phyloP scores from a whole-genome alignment of 2,888 invertebrate genomes.

The Helicoverpa assulta region DNA sequence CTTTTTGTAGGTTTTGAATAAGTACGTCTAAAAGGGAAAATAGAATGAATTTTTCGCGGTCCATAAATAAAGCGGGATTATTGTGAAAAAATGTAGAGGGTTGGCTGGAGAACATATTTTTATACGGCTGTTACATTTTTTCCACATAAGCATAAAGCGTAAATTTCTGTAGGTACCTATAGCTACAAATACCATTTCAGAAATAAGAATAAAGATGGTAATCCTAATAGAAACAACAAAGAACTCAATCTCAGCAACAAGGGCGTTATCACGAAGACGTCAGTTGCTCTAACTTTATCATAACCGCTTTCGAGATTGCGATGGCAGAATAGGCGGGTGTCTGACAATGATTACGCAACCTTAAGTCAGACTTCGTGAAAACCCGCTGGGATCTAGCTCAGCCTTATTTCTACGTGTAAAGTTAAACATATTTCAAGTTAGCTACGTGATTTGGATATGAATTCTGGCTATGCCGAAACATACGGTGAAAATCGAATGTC shows the following conservation, averaged over 20 bases:
- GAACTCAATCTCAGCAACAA: constrained; percentile 52
- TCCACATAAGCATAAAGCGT: not conserved
- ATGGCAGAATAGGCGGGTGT: constrained; percentile 36
- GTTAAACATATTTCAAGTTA: constrained; percentile 72
- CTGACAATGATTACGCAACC: constrained; percentile 56
- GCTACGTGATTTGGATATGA: constrained; percentile 73
- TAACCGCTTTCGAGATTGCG: constrained; percentile 57
- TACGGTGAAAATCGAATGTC: constrained; percentile 45
- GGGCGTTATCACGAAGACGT: constrained; percentile 47
- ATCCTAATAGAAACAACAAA: constrained; percentile 47
- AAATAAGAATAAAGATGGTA: constrained; percentile 31
- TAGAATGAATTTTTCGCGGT: not conserved
- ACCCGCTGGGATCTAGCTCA: constrained; percentile 30
- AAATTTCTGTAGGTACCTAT: not conserved
- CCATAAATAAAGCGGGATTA: not conserved
- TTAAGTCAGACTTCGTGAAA: constrained; percentile 37
- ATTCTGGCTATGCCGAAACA: constrained; percentile 57
- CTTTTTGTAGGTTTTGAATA: constrained; percentile 30
- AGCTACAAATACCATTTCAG: constrained; percentile 11
- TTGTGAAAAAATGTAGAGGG: not conserved
- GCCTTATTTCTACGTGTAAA: constrained; percentile 50
- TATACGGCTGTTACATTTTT: constrained; percentile 1
- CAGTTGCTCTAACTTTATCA: constrained; percentile 55
- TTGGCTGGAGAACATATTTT: not conserved
- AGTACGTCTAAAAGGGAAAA: constrained; percentile 10